A percentile compares a stretch with the other conserved stretches of the same genome.
Conservation (phyloP, 2,797 vertebrate genomes). For the Denticeps clupeoides region DNA sequence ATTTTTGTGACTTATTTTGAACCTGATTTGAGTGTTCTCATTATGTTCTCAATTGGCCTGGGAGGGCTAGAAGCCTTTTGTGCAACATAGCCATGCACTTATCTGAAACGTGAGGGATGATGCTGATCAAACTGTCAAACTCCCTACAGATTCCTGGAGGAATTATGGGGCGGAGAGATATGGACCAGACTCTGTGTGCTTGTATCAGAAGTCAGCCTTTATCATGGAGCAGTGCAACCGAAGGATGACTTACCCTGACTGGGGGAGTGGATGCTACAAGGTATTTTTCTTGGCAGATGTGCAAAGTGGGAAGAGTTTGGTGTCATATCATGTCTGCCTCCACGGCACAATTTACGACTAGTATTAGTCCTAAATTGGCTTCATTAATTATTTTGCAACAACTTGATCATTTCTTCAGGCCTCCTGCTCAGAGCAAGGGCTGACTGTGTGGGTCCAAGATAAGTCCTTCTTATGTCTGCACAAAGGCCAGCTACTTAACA, state of each 20-base stretch:
- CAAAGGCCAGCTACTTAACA: constrained; percentile 68
- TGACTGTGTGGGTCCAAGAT: constrained; percentile 75
- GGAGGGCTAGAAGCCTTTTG: too few relatives aligned
- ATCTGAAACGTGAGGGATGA: too few relatives aligned
- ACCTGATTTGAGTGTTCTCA: too few relatives aligned
- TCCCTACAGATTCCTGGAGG: constrained; percentile 70
- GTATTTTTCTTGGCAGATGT: constrained; percentile 38
- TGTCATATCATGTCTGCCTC: neutral
- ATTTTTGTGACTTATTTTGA: too few relatives aligned
- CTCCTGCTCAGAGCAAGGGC: constrained; percentile 71
- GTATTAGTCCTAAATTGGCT: too few relatives aligned
- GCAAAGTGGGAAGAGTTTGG: neutral
- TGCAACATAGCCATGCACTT: too few relatives aligned
- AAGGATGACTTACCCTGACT: constrained; percentile 85
- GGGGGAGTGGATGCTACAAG: constrained; percentile 95
- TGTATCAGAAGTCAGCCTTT: constrained; percentile 86
- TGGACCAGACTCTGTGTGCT: constrained; percentile 78
- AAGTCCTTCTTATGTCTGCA: constrained; percentile 65
- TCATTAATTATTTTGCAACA: neutral
- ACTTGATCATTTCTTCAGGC: constrained; percentile 53
- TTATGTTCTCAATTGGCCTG: too few relatives aligned
- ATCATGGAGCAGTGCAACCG: constrained; percentile 85
- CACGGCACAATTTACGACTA: too few relatives aligned
- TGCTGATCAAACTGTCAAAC: too few relatives aligned
- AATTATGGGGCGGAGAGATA: constrained; percentile 94